Conservation (phyloP, 2,888 invertebrate species). For the Scelioninae gen. 1 region DNA sequence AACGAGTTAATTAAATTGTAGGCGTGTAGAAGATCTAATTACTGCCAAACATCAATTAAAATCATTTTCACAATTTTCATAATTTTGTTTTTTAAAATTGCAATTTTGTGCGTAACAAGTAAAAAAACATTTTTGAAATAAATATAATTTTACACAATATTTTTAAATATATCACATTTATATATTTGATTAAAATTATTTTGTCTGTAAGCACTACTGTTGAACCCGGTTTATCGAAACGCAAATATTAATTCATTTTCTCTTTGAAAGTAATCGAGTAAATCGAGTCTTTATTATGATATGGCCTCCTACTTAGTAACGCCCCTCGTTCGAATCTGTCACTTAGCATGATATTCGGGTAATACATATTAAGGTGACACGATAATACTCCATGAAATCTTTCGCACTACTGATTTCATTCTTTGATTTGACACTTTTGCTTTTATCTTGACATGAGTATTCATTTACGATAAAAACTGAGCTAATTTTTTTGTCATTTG, state of each 20-base stretch:
- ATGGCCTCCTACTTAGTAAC: slow-evolving; percentile 84
- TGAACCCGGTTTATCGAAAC: slow-evolving; percentile 23
- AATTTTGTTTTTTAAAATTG: too few species aligned
- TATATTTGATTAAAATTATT: too few species aligned
- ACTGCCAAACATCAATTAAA: too few species aligned
- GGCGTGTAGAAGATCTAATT: too few species aligned
- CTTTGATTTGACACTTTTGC: slow-evolving; percentile 82
- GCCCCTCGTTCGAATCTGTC: slow-evolving; percentile 77
- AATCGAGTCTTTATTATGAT: slow-evolving; percentile 80
- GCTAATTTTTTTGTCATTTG: slow-evolving; percentile 26
- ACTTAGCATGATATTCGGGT: slow-evolving; percentile 71
- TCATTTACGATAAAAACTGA: slow-evolving; percentile 44
- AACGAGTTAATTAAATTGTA: too few species aligned
- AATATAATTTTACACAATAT: too few species aligned
- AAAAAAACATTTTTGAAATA: too few species aligned
- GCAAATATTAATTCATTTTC: slow-evolving; percentile 51
- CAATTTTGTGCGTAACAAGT: too few species aligned
- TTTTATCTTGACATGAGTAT: slow-evolving; percentile 81
- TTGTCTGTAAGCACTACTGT: too few species aligned
- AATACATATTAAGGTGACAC: slow-evolving; percentile 67
- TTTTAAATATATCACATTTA: too few species aligned
- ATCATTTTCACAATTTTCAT: too few species aligned
- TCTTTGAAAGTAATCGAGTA: slow-evolving; percentile 71
- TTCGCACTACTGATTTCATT: slow-evolving; percentile 57
- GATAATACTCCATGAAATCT: slow-evolving; percentile 64